Conservation (phyloP, 2,888 invertebrate genomes). For the Lydus trimaculatus region DNA sequence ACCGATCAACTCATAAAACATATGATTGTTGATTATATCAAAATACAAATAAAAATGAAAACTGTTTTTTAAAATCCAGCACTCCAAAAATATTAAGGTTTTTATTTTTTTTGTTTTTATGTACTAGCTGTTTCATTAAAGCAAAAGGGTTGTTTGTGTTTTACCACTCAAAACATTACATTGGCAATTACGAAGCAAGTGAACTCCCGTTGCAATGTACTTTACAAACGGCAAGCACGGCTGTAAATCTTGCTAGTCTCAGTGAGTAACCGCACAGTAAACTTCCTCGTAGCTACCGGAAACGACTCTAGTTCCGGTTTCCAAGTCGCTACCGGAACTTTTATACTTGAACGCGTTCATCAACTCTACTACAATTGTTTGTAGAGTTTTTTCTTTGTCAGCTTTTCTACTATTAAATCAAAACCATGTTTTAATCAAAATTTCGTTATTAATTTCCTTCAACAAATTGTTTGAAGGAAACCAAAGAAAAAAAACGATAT, state of each 20-base stretch:
- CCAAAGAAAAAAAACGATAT: background rate
- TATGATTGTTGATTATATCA: background rate
- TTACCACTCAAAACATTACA: conserved; percentile 23
- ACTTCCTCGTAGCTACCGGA: conserved; percentile 50
- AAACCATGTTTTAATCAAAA: background rate
- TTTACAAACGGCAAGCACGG: conserved; percentile 41
- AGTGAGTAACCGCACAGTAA: conserved; percentile 48
- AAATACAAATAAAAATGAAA: background rate
- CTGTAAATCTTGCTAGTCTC: conserved; percentile 44
- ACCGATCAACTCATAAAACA: background rate
- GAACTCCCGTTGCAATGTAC: conserved; percentile 37
- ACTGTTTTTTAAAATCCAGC: background rate
- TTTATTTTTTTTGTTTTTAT: background rate
- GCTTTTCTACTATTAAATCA: background rate
- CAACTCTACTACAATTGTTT: conserved; percentile 37
- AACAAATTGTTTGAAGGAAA: background rate
- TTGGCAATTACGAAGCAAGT: conserved; percentile 36
- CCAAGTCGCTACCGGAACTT: conserved; percentile 50
- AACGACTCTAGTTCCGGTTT: conserved; percentile 53
- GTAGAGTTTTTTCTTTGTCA: background rate
- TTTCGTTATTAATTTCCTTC: background rate
- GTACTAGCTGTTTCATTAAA: background rate
- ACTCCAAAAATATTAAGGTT: background rate
- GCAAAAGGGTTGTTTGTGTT: background rate
- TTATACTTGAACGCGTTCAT: conserved; percentile 50